These are phyloP conservation scores for Atherinomorus stipes DNA, from an alignment of 2,113 vertebrate genomes.

Conservation along the genomic window DNA sequence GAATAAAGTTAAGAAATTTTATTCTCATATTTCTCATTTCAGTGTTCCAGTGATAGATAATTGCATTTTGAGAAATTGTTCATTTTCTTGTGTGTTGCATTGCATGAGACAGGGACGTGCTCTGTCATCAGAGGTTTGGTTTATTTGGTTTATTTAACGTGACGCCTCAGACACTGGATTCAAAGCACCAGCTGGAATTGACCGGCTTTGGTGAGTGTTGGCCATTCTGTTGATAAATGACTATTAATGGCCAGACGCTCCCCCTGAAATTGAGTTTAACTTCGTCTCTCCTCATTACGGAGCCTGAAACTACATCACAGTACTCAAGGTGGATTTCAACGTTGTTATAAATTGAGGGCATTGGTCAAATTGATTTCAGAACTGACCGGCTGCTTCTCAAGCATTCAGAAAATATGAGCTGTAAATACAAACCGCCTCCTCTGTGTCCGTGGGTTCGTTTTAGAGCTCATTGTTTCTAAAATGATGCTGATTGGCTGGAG, in stretches of 20 bases:
- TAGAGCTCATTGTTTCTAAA: slow-evolving; percentile 30
- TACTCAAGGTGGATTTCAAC: slow-evolving; percentile 54
- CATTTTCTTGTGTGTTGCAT: slow-evolving; percentile 15
- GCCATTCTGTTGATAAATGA: slow-evolving; percentile 59
- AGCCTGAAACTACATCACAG: slow-evolving; percentile 18
- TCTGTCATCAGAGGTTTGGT: slow-evolving; percentile 25
- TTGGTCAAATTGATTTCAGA: slow-evolving; percentile 67
- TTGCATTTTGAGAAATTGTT: background rate
- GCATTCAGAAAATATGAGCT: slow-evolving; percentile 36
- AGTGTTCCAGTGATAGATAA: slow-evolving; percentile 16
- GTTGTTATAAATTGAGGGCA: slow-evolving; percentile 61
- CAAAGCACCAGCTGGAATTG: slow-evolving; percentile 64
- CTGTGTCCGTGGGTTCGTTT: slow-evolving; percentile 8
- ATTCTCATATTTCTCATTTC: background rate
- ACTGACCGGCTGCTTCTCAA: slow-evolving; percentile 54
- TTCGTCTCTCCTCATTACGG: slow-evolving; percentile 51
- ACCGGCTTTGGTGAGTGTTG: slow-evolving; percentile 52
- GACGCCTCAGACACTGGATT: slow-evolving; percentile 30
- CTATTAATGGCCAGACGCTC: slow-evolving; percentile 69
- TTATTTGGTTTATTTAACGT: slow-evolving; percentile 36
- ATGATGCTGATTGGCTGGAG: slow-evolving; percentile 16
- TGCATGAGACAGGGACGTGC: background rate
- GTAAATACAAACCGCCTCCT: slow-evolving; percentile 28
- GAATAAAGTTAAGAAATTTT: background rate
- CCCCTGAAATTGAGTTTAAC: slow-evolving; percentile 67